Evolutionary conservation across 2,888 invertebrate species (phyloP).

Genomic region (Acleris sparsana): DNA sequence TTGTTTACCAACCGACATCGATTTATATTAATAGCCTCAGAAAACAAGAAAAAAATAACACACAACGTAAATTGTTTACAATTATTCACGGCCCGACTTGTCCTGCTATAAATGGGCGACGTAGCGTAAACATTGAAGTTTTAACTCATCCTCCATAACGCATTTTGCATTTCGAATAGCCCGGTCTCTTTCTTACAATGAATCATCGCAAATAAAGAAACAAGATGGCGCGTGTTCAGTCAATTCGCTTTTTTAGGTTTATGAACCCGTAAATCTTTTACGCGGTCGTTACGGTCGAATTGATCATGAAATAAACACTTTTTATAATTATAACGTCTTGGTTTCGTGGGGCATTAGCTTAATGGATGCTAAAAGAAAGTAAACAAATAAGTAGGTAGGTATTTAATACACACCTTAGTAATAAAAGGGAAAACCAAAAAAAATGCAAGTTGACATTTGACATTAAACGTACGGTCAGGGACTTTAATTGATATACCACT

Average conservation of each 20-base stretch:
- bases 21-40: slow-evolving; percentile 8
- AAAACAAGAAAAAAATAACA: slow-evolving; percentile 2
- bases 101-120: neutral
- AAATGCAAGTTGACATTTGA: too few species aligned
- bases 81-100: neutral
- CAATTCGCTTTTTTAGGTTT: slow-evolving; percentile 6
- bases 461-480: too few species aligned
- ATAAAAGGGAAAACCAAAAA: too few species aligned
- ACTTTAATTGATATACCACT: too few species aligned
- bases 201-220: neutral
- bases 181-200: neutral
- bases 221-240: neutral
- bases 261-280: slow-evolving; percentile 15
- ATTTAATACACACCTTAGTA: too few species aligned
- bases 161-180: neutral
- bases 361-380: slow-evolving; percentile 3
- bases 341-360: slow-evolving; percentile 10
- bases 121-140: neutral
- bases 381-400: neutral
- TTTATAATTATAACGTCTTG: slow-evolving; percentile 17
- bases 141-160: neutral
- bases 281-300: neutral
- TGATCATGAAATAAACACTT: slow-evolving; percentile 19
- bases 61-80: slow-evolving; percentile 1
- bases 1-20: neutral